These are phyloP conservation scores for Andricus curvator DNA, from an alignment of 2,888 invertebrate genomes.

Conservation along the genomic window DNA sequence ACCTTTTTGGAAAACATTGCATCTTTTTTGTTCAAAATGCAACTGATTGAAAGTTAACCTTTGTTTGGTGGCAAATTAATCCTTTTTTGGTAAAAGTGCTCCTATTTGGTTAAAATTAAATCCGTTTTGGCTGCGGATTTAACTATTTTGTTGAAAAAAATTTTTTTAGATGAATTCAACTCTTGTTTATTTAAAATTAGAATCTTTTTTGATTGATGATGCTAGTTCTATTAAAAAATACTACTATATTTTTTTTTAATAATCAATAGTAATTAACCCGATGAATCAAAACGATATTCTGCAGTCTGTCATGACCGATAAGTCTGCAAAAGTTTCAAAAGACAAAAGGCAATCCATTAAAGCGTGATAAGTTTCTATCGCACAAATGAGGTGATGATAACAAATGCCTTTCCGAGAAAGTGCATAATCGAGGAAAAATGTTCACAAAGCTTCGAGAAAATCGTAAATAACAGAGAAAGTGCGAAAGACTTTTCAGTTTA, in stretches of 20 bases:
- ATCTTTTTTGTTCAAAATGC: no score
- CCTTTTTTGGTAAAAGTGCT: no score
- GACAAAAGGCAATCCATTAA: constrained; percentile 36
- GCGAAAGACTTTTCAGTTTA: neutral
- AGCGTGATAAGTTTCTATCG: constrained; percentile 50
- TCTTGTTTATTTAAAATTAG: no score
- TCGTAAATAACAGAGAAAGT: neutral
- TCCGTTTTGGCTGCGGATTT: no score
- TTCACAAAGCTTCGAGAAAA: constrained; percentile 43
- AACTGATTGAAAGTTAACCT: no score
- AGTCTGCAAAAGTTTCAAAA: constrained; percentile 35
- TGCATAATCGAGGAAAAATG: constrained; percentile 34
- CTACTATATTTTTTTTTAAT: neutral
- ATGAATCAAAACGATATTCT: neutral
- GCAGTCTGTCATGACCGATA: constrained; percentile 44
- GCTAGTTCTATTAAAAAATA: no score
- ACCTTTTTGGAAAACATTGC: no score
- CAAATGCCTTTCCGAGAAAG: constrained; percentile 51
- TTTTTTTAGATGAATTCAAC: no score
- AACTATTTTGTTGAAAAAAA: no score
- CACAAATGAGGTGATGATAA: constrained; percentile 51
- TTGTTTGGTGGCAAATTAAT: no score
- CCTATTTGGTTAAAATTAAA: no score
- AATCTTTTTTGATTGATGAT: no score
- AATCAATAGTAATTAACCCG: neutral